Conservation (phyloP, 2,113 vertebrate species). For the Hippocampus mohnikei region DNA sequence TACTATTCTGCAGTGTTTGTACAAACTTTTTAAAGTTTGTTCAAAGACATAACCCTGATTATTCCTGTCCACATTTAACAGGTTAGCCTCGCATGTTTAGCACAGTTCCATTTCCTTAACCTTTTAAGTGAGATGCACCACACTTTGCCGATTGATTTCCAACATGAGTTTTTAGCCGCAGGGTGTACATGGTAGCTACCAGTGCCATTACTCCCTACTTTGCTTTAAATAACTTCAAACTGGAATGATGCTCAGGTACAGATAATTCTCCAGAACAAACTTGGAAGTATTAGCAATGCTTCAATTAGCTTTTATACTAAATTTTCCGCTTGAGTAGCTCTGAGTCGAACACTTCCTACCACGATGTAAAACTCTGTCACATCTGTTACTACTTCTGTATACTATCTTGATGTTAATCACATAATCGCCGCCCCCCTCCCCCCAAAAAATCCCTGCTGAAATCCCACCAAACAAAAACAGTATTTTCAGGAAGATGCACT, state of each 20-base stretch:
- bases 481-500: conserved; percentile 63
- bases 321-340: conserved; percentile 59
- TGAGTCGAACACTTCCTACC: conserved; percentile 11
- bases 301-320: conserved; percentile 57
- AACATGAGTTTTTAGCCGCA: background rate
- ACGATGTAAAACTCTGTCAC: conserved; percentile 59
- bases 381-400: conserved; percentile 60
- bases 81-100: background rate
- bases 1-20: background rate
- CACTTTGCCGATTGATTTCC: background rate
- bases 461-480: conserved; percentile 64
- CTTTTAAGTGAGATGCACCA: background rate
- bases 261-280: conserved; percentile 43
- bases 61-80: background rate
- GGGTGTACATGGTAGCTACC: conserved; percentile 9
- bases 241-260: conserved; percentile 12
- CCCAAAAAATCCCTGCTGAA: conserved; percentile 42
- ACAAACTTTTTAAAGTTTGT: background rate
- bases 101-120: background rate
- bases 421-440: conserved; percentile 48
- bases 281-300: conserved; percentile 47
- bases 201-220: background rate
- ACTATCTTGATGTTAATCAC: conserved; percentile 66
- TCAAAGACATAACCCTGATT: background rate
- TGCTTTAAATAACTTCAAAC: conserved; percentile 8